Base-by-base conservation (phyloP, 1,140 invertebrate species). In the Aphaenogaster rudis region DNA sequence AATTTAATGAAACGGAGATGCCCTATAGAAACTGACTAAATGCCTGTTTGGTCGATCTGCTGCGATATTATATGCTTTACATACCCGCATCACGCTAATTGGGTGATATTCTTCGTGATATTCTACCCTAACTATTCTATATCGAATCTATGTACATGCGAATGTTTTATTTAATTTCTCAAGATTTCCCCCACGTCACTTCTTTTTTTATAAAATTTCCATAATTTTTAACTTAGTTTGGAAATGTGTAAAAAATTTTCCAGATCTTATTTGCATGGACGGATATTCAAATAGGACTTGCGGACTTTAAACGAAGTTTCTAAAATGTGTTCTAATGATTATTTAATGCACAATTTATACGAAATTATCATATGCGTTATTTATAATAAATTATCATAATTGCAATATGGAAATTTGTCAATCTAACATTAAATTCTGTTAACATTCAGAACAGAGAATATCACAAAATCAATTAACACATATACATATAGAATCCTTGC, bases 1-100 rank as follows among this genome's bases (percentile, higher is more conserved):
- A 67, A 80, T 80, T 67, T 67, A 80, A 80, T 42, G n/a, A 50
- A 15, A 69, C 15, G 36, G n/a, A 52, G 9, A 50, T 64, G 21
- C 21, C 2, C 11, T 57, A 57, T 57, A 15, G 21, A 21, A 45
- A 45, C 39, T 50, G 61, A 48, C 61, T 61, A 64, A 79, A 69
- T 69, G 21, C 2, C 15, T 15, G 7, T 0, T 57, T 11, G 8
- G 9, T 4, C 33, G 9, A n/a, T 79, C 36, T 79, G 13, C 45
- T 50, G 45, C 50, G 21, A 45, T n/a, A 28, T 80, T 80, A 42
- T 80, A 42, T 57, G 15, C 1, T 28, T 69, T 13, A n/a, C 21
- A 54, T 71, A 81, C 8, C 3, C 15, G 28, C 36, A 71, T 71
- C n/a, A 15, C 15, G 36, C 15, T 71, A 57, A 78, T 48, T 63